phyloP scores from a whole-genome alignment of 2,888 invertebrate species.

The Yponomeuta malinellus region DNA sequence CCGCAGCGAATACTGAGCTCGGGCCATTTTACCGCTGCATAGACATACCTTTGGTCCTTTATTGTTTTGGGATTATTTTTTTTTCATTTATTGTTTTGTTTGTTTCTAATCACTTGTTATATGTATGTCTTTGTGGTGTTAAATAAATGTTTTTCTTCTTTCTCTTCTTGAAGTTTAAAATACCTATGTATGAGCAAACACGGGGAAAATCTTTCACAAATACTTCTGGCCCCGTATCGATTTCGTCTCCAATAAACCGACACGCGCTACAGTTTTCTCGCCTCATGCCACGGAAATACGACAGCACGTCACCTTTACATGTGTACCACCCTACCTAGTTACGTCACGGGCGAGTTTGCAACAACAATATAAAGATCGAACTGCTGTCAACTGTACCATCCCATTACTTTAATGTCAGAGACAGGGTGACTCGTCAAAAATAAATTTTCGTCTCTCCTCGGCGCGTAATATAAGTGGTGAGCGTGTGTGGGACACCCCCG shows the following conservation, averaged over 20 bases:
- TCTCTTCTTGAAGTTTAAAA: not conserved
- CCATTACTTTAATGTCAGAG: slow-evolving; percentile 8
- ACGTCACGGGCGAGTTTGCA: not conserved
- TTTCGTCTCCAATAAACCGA: not conserved
- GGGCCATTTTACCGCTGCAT: no score
- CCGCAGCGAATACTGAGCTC: no score
- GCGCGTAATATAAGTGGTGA: not conserved
- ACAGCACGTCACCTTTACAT: no score
- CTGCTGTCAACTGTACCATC: not conserved
- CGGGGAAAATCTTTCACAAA: no score
- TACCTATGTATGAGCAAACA: no score
- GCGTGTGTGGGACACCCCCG: not conserved
- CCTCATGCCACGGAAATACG: not conserved
- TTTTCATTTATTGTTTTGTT: no score
- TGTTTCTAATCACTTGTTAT: no score
- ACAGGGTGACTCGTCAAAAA: slow-evolving; percentile 13
- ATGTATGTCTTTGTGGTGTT: no score
- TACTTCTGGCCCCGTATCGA: not conserved
- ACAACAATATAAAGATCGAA: not conserved
- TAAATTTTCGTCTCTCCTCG: not conserved
- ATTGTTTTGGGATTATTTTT: no score
- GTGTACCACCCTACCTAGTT: no score
- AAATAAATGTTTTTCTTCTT: no score
- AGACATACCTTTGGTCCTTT: no score
- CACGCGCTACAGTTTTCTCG: not conserved